Evolutionary conservation across 2,797 vertebrate species (phyloP).

Genomic region (Babyrousa celebensis): DNA sequence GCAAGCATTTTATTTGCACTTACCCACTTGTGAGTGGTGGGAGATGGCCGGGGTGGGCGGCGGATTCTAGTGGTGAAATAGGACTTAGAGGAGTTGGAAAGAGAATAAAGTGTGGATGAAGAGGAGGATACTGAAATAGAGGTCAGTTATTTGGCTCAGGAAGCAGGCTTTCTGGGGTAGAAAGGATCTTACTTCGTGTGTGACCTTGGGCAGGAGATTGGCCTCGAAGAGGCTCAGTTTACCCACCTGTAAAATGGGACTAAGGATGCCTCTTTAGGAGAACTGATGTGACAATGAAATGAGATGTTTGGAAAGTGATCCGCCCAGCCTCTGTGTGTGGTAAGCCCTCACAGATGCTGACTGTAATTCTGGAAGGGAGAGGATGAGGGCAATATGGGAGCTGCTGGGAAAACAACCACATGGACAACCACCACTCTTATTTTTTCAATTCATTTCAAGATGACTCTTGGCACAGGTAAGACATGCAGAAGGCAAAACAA

Average conservation of each 20-base stretch:
- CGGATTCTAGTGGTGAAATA: neutral
- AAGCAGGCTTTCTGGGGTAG: neutral
- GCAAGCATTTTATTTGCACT: constrained; percentile 3
- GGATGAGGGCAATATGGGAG: too few species aligned
- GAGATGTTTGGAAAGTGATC: neutral
- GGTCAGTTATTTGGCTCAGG: neutral
- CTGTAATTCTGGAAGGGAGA: neutral
- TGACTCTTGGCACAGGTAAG: neutral
- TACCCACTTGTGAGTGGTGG: neutral
- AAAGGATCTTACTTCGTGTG: neutral
- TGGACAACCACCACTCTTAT: neutral
- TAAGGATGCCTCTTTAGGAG: neutral
- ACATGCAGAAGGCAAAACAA: neutral
- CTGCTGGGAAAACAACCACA: neutral
- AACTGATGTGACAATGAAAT: neutral
- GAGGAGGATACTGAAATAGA: neutral
- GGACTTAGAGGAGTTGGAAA: neutral
- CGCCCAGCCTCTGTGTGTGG: neutral
- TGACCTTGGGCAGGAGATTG: neutral
- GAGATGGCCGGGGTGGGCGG: neutral
- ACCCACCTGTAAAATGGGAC: neutral
- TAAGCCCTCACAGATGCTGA: too few species aligned
- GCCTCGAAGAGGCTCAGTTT: neutral
- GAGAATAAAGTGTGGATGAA: neutral
- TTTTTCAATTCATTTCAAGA: neutral